Base-by-base conservation (phyloP, 1,140 invertebrate species). In the Brachionus angularis region DNA sequence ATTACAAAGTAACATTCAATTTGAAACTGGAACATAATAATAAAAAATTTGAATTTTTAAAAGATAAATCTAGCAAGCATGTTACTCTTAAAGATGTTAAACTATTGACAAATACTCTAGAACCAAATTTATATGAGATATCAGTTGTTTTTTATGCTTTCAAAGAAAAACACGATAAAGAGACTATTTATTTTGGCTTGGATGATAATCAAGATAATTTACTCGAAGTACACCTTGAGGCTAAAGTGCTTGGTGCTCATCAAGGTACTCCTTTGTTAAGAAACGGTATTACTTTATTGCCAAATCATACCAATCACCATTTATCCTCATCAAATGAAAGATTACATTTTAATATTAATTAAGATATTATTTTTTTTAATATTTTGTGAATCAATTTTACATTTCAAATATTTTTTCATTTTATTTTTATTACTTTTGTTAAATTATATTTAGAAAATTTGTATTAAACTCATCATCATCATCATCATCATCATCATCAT, bases 201-300 rank as follows among this genome's bases (percentile, higher is more conserved):
- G 53, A 34, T 23, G 53, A 58, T 39, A 36, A 58, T 2, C 33
- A 42, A 18, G 18, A 18, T 14, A 39, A 36, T 42, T 23, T 58
- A 0, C 33, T 39, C 14, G 42, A 67, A 46, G 36, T 67, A 31
- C 33, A 67, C 33, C 47, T 67, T 34, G 62, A 47, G 21, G 47
- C 62, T 5, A 67, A 67, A 50, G 62, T 67, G 18, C 62, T 67
- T 16, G 62, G 47, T 34, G 62, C 47, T 46, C 47, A 67, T 67
- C 62, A 67, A 34, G 62, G 62, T 36, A 67, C 62, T 5, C 62
- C 62, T 10, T 23, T 67, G 21, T 42, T 67, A 18, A 27, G 62
- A 31, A 50, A 67, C 18, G 62, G 62, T 36, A 67, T 67, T 23
- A 67, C 62, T 18, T 42, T 67, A 21, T 47, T 67, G 23, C 27